Evolutionary conservation across 2,888 invertebrate genomes (phyloP).

Genomic region (Anoplius nigerrimus): DNA sequence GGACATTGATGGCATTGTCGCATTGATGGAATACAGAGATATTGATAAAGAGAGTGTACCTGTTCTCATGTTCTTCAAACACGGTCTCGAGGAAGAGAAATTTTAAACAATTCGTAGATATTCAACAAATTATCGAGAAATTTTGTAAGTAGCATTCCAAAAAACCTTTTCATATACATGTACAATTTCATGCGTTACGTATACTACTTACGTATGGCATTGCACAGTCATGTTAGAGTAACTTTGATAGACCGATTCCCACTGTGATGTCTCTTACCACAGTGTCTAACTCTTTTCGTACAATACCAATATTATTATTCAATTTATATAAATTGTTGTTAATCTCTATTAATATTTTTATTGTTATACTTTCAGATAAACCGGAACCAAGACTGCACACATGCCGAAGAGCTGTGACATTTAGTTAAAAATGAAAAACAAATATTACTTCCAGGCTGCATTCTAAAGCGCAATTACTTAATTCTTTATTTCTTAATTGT

Average conservation of each 20-base stretch:
- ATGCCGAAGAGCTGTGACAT: conserved; percentile 59
- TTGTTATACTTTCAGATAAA: conserved; percentile 61
- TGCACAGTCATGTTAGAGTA: conserved; percentile 68
- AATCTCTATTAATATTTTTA: conserved; percentile 4
- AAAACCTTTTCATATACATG: conserved; percentile 48
- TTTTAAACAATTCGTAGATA: conserved; percentile 80
- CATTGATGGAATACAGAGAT: conserved; percentile 94
- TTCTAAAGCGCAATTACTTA: conserved; percentile 46
- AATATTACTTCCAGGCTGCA: conserved; percentile 57
- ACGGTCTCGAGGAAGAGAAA: conserved; percentile 96
- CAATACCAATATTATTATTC: conserved; percentile 32
- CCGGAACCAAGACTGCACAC: conserved; percentile 69
- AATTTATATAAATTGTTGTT: background rate
- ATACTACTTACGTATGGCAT: conserved; percentile 50
- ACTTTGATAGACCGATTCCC: conserved; percentile 62
- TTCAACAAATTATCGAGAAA: conserved; percentile 67
- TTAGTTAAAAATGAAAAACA: conserved; percentile 52
- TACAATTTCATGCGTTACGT: conserved; percentile 55
- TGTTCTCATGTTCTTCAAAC: conserved; percentile 96
- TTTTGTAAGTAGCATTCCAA: conserved; percentile 69
- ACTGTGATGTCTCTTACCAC: conserved; percentile 43
- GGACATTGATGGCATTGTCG: conserved; percentile 96
- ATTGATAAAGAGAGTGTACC: conserved; percentile 89
- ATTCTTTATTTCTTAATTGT: conserved; percentile 28
- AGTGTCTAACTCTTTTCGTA: conserved; percentile 60